Base-by-base conservation (phyloP, 1,140 invertebrate genomes). In the Drosophila nebulosa region DNA sequence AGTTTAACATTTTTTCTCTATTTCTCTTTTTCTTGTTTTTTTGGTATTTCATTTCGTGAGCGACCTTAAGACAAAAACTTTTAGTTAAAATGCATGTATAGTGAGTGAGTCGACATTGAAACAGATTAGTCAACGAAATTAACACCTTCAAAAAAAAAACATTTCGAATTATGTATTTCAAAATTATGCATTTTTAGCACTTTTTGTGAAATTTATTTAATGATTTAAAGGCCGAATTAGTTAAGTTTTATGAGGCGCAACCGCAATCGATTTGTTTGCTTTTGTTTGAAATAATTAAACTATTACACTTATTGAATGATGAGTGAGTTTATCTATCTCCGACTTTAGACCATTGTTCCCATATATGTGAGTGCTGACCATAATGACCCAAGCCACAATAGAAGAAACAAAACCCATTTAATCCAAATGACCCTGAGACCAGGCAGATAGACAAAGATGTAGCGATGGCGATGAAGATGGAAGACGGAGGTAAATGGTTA, bases 391-490 rank as follows among this genome's bases (percentile, higher is more conserved):
- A 71, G 79, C 79, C 79, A 36, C 80, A 84, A 63, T 46, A 18
- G 16, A 21, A 46, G 39, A 46, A 46, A 46, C 39, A 79, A 85
- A 74, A 74, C 66, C 63, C 51, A 84, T 84, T 84, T 76, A 73
- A 86, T 81, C 78, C 53, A 67, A 88, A 81, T 81, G 81, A 78
- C 81, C 81, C 83, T 86, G 83, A 69, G 35, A 69, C 22, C 71
- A 74, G 67, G 70, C 39, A 60, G 64, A 46, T 46, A 22, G 50
- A 53, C 6, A 14, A n/a, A 52, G 50, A 53, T 22, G 51, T 5
- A n/a, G 30, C 12, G n/a, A n/a, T 32, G 10, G 2, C 27, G 24
- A 46, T n/a, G 16, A 10, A 10, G 16, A 55, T 22, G 9, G 26
- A 30, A 30, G 16, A 18, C 26, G 9, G 14, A 32, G 16, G 64